Percentiles rank a stretch among this genome's conserved stretches.
These are phyloP conservation scores for Campylomormyrus tamandua DNA, from an alignment of 2,113 vertebrate genomes.

Conservation along the genomic window DNA sequence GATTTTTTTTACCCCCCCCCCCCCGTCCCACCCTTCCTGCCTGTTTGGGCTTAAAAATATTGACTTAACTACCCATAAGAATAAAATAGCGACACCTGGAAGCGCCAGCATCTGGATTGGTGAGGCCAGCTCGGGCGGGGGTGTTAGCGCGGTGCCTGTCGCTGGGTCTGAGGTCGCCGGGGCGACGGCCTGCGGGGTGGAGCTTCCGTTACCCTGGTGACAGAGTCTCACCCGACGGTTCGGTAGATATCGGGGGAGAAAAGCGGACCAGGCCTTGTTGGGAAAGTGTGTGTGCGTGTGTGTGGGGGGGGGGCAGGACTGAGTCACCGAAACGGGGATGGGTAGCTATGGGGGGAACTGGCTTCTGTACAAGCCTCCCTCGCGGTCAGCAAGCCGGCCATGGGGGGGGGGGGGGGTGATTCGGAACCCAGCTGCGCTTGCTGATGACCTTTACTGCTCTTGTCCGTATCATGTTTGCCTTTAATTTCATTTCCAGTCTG, in stretches of 20 bases:
- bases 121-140: background rate
- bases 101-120: background rate
- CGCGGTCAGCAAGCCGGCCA: background rate
- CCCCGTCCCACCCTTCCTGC: background rate
- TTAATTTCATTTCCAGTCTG: slow-evolving; percentile 41
- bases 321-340: background rate
- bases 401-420: background rate
- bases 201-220: background rate
- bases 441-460: slow-evolving; percentile 25
- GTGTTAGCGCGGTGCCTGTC: background rate
- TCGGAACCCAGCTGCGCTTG: slow-evolving; percentile 25
- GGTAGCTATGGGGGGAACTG: background rate
- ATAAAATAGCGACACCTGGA: background rate
- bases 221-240: background rate
- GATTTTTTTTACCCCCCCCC: slow-evolving; percentile 12
- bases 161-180: background rate
- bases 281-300: background rate
- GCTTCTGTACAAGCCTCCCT: slow-evolving; percentile 1
- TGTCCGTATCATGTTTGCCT: slow-evolving; percentile 31
- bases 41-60: slow-evolving; percentile 18
- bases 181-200: background rate
- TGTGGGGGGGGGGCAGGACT: background rate
- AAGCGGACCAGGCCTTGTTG: background rate
- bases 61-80: background rate
- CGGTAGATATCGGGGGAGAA: background rate